phyloP scores from a whole-genome alignment of 92 coral and sea anemone genomes.

The Palythoa grandis region DNA sequence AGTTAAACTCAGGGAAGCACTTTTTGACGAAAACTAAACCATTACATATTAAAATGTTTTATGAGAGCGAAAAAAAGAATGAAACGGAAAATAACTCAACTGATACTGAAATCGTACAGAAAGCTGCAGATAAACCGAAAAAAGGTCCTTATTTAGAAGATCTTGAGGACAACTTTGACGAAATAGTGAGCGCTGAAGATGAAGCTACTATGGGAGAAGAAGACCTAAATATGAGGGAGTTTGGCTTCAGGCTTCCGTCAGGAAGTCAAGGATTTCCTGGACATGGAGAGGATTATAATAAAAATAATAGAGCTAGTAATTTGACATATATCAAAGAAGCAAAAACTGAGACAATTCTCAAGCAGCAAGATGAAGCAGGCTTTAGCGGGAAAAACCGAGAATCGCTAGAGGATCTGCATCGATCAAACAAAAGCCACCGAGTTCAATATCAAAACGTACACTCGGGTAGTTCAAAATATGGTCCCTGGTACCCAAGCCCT shows the following conservation, averaged over 20 bases:
- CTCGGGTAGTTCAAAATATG: conserved; percentile 16
- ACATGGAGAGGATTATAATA: neutral
- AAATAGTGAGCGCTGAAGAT: conserved; percentile 3
- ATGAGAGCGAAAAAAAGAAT: neutral
- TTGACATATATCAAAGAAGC: neutral
- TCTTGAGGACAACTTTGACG: conserved; percentile 7
- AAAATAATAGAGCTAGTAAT: neutral
- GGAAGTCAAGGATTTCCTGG: neutral
- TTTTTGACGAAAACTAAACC: neutral
- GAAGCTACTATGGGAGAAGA: conserved; percentile 48
- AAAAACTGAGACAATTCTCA: conserved; percentile 62
- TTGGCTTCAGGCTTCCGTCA: neutral
- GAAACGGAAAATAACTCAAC: neutral
- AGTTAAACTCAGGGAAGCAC: neutral
- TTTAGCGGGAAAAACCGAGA: conserved; percentile 55
- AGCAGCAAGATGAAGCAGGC: conserved; percentile 62
- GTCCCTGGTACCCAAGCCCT: conserved; percentile 44
- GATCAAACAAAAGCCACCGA: conserved; percentile 13
- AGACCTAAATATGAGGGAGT: neutral
- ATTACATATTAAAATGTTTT: neutral
- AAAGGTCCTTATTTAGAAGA: neutral
- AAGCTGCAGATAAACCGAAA: neutral
- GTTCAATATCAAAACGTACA: conserved; percentile 25
- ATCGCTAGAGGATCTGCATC: conserved; percentile 5
- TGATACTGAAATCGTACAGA: neutral